Evolutionary conservation across 2,888 invertebrate genomes (phyloP).

Genomic region (Seira ritae): DNA sequence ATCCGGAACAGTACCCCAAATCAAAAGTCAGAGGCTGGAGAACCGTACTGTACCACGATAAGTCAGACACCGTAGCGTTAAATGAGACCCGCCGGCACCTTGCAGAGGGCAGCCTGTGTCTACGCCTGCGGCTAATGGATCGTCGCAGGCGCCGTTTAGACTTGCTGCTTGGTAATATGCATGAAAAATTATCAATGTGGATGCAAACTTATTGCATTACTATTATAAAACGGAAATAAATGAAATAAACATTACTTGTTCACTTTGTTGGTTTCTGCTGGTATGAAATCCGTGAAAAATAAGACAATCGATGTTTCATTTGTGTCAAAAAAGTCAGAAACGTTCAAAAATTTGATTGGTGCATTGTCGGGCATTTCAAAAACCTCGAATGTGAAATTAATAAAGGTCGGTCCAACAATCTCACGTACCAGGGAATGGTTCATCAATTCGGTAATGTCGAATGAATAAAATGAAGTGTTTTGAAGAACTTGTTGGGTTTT

Average conservation of each 20-base stretch:
- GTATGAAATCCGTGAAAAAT: slow-evolving; percentile 29
- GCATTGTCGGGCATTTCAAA: neutral
- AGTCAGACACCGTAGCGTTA: slow-evolving; percentile 40
- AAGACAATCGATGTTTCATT: slow-evolving; percentile 53
- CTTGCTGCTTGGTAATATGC: too few species aligned
- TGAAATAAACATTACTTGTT: too few species aligned
- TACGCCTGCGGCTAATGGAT: too few species aligned
- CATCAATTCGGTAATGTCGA: slow-evolving; percentile 44
- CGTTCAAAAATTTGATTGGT: neutral
- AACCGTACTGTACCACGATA: slow-evolving; percentile 17
- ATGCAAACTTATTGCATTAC: too few species aligned
- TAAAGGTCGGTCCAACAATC: slow-evolving; percentile 16
- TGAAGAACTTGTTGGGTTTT: too few species aligned
- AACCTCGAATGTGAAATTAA: slow-evolving; percentile 40
- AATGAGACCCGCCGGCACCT: slow-evolving; percentile 45
- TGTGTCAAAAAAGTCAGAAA: slow-evolving; percentile 54
- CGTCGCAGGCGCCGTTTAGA: too few species aligned
- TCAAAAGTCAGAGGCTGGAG: slow-evolving; percentile 52
- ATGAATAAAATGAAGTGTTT: slow-evolving; percentile 19
- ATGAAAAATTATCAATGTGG: too few species aligned
- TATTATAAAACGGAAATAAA: too few species aligned
- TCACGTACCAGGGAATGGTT: neutral
- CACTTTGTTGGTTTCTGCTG: neutral
- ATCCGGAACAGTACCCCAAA: slow-evolving; percentile 65
- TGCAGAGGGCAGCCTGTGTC: too few species aligned